Evolutionary conservation across 2,888 invertebrate genomes (phyloP).

Genomic region (Sinopyrophorus schimmeli): DNA sequence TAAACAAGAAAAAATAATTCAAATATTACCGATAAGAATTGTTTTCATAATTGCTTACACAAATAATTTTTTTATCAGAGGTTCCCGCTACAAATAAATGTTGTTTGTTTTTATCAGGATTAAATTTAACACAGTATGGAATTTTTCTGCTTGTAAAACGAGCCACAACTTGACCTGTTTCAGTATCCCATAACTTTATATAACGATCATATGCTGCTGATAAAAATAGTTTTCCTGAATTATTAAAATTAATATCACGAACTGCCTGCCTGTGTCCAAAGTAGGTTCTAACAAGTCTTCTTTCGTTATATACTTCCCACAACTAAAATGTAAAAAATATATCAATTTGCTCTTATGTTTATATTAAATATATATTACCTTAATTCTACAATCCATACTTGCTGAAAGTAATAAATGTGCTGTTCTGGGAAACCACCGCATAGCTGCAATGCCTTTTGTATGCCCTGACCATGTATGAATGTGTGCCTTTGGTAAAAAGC

Average conservation of each 20-base stretch:
- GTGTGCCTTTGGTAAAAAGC: constrained; percentile 94
- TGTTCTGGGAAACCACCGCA: constrained; percentile 91
- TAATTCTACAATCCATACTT: constrained; percentile 96
- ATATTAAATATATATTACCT: constrained; percentile 61
- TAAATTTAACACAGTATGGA: constrained; percentile 97
- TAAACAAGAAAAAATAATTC: constrained; percentile 42
- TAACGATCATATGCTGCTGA: constrained; percentile 96
- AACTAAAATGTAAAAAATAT: constrained; percentile 61
- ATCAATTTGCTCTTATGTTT: no score
- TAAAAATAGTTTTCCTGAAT: constrained; percentile 87
- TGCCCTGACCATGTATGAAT: constrained; percentile 98
- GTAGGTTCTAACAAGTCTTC: constrained; percentile 91
- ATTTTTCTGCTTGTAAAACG: constrained; percentile 95
- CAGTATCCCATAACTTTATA: constrained; percentile 99
- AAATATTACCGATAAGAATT: constrained; percentile 15
- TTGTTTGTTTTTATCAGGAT: constrained; percentile 96
- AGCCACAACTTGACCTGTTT: constrained; percentile 84
- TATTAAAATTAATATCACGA: constrained; percentile 94
- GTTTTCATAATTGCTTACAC: constrained; percentile 66
- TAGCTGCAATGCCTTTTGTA: constrained; percentile 92
- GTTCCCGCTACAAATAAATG: constrained; percentile 98
- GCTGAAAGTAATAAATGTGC: constrained; percentile 94
- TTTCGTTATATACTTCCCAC: constrained; percentile 97
- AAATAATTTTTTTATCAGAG: constrained; percentile 99
- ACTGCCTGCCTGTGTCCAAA: constrained; percentile 97